Evolutionary conservation across 2,888 invertebrate genomes (phyloP).

Genomic region (Ophraella communa): DNA sequence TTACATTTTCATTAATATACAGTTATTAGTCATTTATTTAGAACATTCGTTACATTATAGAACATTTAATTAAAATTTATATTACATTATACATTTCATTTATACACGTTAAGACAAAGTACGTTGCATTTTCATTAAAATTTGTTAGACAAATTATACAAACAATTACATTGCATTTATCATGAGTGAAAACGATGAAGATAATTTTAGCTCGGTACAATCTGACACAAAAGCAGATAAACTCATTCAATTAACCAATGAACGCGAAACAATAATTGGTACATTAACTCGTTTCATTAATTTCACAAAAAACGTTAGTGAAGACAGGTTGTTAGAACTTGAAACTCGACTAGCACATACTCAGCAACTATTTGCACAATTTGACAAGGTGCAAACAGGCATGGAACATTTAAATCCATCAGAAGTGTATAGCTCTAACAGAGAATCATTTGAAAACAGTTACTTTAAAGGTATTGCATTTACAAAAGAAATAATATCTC

Average conservation of each 20-base stretch:
- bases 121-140: too few species aligned
- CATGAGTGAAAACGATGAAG: too few species aligned
- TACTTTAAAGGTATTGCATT: too few species aligned
- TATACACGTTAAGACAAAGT: too few species aligned
- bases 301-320: neutral
- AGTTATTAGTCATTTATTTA: too few species aligned
- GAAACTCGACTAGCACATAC: neutral
- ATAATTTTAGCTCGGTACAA: neutral
- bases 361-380: neutral
- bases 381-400: neutral
- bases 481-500: too few species aligned
- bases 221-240: neutral
- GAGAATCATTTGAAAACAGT: slow-evolving; percentile 1
- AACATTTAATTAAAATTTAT: too few species aligned
- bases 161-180: too few species aligned
- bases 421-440: neutral
- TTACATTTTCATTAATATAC: too few species aligned
- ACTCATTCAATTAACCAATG: neutral
- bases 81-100: too few species aligned
- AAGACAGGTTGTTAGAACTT: neutral
- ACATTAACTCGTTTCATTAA: slow-evolving; percentile 1
- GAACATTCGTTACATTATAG: too few species aligned
- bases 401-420: neutral
- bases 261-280: neutral
- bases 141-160: too few species aligned